phyloP scores from a whole-genome alignment of 1,140 invertebrate species.

The Cyphomyrmex costatus region DNA sequence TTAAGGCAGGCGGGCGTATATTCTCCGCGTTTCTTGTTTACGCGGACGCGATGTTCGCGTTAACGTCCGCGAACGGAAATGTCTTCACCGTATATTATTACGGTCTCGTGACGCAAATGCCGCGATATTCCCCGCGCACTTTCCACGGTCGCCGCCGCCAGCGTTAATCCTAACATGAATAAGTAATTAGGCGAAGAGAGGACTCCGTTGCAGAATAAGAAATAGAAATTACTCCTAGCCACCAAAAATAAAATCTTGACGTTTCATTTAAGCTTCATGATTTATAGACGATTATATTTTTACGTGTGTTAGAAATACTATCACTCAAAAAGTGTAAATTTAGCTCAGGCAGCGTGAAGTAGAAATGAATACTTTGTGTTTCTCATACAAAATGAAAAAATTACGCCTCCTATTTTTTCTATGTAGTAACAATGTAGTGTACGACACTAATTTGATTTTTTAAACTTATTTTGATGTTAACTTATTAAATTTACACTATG shows the following conservation, averaged over 20 bases:
- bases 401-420: background rate
- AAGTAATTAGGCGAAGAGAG: constrained; percentile 46
- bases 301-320: too few species aligned
- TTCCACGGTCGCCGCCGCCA: constrained; percentile 13
- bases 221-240: background rate
- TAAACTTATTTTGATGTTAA: background rate
- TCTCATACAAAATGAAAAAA: background rate
- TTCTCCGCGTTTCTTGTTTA: constrained; percentile 39
- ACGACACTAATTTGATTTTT: background rate
- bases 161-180: constrained; percentile 60
- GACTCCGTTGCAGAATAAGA: constrained; percentile 32
- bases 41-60: constrained; percentile 53
- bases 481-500: constrained; percentile 7
- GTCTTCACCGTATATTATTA: constrained; percentile 65
- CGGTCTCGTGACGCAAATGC: constrained; percentile 57
- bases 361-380: background rate
- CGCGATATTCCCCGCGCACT: constrained; percentile 30
- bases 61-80: constrained; percentile 53
- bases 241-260: background rate
- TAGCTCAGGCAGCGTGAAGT: background rate
- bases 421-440: background rate
- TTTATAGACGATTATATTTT: background rate
- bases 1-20: constrained; percentile 45
- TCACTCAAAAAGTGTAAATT: background rate
- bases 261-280: background rate